Evolutionary conservation across 1,140 invertebrate species (phyloP), one percentile per base, ranked within the genome.

Genomic region (Camponotus vicinus): DNA sequence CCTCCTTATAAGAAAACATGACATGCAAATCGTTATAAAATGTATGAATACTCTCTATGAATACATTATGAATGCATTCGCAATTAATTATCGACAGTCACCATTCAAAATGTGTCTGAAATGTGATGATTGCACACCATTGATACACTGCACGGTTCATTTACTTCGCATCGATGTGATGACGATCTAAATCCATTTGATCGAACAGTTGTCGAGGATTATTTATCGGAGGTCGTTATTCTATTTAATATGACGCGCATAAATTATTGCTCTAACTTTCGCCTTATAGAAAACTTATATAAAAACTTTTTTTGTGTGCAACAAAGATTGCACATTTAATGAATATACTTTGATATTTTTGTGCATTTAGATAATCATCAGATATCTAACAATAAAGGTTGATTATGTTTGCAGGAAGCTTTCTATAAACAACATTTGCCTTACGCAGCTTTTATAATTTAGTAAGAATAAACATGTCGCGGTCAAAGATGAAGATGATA

Each of bases 141-240:
- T 76, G 77, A 78, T 73, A 83, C 45, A 45, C 37, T 87, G 40
- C 79, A 89, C 85, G 89, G 79, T 87, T 90, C 89, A 59, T 37
- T 89, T 80, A 42, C 55, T 67, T 45, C 27, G 64, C 27, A 64
- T 61, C 67, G 57, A 57, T 57, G 71, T 71, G 73, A 55, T 59
- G 27, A 45, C 76, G 34, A 86, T 88, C 77, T 73, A 88, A 88
- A 88, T 82, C n/a, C 49, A 27, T 52, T 82, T 52, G 69, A 88
- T 88, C 59, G 15, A 21, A 32, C 63, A 69, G 11, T 37, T 52
- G 11, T 18, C 55, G 49, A 49, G 45, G 42, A 59, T 86, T 71
- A 59, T 57, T 78, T 63, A 57, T 27, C 27, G 27, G 27, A 27
- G 45, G 87, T 86, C 70, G 45, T 89, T 83, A 52, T 37, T 11